Percentiles rank a stretch among this genome's conserved stretches.
Evolutionary conservation across 53 echinoderm and acorn worm species (phyloP).

Genomic region (Hippasteria phrygiana): DNA sequence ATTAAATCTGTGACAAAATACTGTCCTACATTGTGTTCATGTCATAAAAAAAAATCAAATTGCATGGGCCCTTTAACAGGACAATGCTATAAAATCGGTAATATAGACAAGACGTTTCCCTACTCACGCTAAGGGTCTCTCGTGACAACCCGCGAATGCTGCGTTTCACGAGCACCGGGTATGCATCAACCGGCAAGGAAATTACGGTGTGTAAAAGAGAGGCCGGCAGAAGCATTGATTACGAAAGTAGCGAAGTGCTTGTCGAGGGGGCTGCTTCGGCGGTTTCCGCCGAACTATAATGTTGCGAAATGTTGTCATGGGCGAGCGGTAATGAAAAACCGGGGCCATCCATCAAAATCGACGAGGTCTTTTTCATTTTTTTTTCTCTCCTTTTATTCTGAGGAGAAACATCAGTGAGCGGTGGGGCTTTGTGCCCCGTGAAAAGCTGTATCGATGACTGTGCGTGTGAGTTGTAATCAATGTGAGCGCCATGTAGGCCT

Average conservation of each 20-base stretch:
- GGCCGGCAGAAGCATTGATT: background rate
- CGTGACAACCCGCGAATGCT: background rate
- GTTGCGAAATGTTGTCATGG: constrained; percentile 52
- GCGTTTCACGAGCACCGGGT: background rate
- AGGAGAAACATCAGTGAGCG: background rate
- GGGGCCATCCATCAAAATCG: constrained; percentile 2
- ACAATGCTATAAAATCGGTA: background rate
- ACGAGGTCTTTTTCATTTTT: background rate
- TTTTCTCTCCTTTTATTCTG: background rate
- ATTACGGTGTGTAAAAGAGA: background rate
- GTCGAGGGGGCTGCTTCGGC: background rate
- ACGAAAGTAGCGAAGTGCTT: constrained; percentile 5
- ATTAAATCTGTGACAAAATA: no score
- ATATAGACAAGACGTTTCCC: background rate
- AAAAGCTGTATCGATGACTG: background rate
- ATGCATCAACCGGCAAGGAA: background rate
- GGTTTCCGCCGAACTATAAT: constrained; percentile 27
- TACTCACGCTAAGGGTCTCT: background rate
- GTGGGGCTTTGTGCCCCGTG: background rate
- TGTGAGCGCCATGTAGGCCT: background rate
- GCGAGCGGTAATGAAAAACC: constrained; percentile 27
- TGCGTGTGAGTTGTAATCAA: background rate
- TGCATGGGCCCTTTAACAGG: background rate
- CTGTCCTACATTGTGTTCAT: no score
- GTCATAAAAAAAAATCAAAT: background rate